Evolutionary conservation across 1,140 invertebrate species (phyloP).

Genomic region (Apocrypta bakeri): DNA sequence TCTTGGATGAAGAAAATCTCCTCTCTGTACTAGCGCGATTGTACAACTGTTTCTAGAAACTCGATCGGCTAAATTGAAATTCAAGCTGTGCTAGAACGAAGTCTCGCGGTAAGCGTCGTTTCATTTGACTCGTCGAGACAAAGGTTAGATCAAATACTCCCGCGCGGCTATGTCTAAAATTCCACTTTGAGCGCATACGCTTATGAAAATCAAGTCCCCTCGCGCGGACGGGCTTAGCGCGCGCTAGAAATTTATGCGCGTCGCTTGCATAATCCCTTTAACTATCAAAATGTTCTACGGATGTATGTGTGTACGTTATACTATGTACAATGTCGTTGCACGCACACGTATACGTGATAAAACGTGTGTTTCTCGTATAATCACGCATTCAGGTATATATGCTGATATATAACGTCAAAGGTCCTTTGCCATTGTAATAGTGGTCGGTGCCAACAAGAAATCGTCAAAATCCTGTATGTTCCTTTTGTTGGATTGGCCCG

Average conservation of each 20-base stretch:
- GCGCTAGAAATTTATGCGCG: not conserved
- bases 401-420: too few species aligned
- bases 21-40: too few species aligned
- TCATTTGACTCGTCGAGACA: not conserved
- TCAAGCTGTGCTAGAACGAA: too few species aligned
- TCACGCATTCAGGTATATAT: not conserved
- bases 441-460: not conserved
- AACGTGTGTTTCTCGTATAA: not conserved
- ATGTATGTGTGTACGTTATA: not conserved
- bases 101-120: too few species aligned
- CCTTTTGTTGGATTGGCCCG: not conserved
- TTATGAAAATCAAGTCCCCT: not conserved
- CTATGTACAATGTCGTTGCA: too few species aligned
- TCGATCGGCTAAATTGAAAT: too few species aligned
- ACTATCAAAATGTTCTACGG: not conserved
- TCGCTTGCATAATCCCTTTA: not conserved
- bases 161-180: not conserved
- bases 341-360: not conserved
- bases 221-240: not conserved
- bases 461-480: not conserved
- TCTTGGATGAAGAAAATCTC: too few species aligned
- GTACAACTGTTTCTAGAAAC: too few species aligned
- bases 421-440: not conserved
- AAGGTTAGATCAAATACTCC: not conserved
- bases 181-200: not conserved